Evolutionary conservation across 2,113 vertebrate species (phyloP), one percentile per base, ranked within the genome.

Genomic region (Aix galericulata): DNA sequence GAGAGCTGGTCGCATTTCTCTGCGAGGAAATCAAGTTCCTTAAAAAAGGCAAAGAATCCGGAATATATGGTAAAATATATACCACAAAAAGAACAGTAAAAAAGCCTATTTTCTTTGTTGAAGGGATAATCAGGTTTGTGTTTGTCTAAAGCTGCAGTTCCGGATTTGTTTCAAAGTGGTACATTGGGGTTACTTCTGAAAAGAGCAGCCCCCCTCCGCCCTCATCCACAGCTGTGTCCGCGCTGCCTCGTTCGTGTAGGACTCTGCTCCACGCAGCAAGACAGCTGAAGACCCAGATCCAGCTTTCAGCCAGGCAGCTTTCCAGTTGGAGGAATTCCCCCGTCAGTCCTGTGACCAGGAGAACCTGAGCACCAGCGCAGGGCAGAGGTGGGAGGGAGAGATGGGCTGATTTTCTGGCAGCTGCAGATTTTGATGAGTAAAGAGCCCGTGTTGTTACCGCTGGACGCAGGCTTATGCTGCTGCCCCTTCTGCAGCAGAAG

Each of bases 401-500:
- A 36, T 34, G 27, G 56, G n/a, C 50, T 50, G 60, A 46, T 56
- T 16, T 8, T 63, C n/a, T 36, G 17, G 55, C 40, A 78, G 53
- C 36, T 2, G 11, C 20, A 44, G 63, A 26, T 63, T 74, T 71
- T 80, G 36, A 71, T 55, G 91, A 38, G 12, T 13, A 56, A 31
- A 82, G 17, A 23, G 21, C 34, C 72, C 29, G n/a, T 20, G 17
- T 25, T 58, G 13, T 74, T 36, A 36, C 29, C 81, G 63, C 72
- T 44, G 1, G 3, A 81, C 48, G 27, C 56, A 78, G 46, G 26
- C 0, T 22, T 17, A 50, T 0, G 6, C 71, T 0, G 6, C 71
- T 55, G 52, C 23, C 22, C 72, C 16, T 82, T 73, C 62, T 38
- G 26, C 58, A 29, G 36, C 73, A 63, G 77, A 81, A 81, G 62